Base-by-base conservation (phyloP, 1,140 invertebrate species). In the Lepidurus packardi region DNA sequence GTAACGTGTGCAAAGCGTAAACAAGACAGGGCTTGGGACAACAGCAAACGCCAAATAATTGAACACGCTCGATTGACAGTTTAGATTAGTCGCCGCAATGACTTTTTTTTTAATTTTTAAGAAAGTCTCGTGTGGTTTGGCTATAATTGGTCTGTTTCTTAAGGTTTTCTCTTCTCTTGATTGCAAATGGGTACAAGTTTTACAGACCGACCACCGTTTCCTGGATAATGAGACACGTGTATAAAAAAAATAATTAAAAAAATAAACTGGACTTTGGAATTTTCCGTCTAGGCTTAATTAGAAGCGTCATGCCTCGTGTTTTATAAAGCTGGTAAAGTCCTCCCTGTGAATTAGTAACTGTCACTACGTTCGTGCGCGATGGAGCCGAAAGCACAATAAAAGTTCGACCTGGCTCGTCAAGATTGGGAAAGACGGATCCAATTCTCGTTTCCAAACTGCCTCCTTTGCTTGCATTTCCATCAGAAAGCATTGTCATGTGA, bases 241-340 rank as follows among this genome's bases (percentile, higher is more conserved):
- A n/a, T 65, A 4, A 34, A 34, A 34, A 34, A 34, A 21, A 65
- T 25, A 25, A 25, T 25, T 25, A 1, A 21, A n/a, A 47, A 65
- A 65, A n/a, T n/a, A n/a, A n/a, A 65, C n/a, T 65, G 0, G 53
- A 13, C 53, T 65, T 21, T 21, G n/a, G 53, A 65, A 65, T 65
- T 65, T 21, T 65, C 53, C 21, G 21, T 65, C 16, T 21, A 16
- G 53, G 53, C 53, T 65, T 65, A 65, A 65, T 65, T 65, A 65
- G 53, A 13, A 65, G 21, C 9, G 16, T 65, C 16, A 21, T 65
- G n/a, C 21, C 53, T 34, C 34, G 34, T 34, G 34, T 34, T 34
- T 34, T n/a, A 21, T 21, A 65, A 65, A 65, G 53, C 53, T 65
- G 21, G 53, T 65, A 65, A 65, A 65, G 53, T 65, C 21, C 53